phyloP scores from a whole-genome alignment of 2,888 invertebrate species.

The Zootermopsis nevadensis region DNA sequence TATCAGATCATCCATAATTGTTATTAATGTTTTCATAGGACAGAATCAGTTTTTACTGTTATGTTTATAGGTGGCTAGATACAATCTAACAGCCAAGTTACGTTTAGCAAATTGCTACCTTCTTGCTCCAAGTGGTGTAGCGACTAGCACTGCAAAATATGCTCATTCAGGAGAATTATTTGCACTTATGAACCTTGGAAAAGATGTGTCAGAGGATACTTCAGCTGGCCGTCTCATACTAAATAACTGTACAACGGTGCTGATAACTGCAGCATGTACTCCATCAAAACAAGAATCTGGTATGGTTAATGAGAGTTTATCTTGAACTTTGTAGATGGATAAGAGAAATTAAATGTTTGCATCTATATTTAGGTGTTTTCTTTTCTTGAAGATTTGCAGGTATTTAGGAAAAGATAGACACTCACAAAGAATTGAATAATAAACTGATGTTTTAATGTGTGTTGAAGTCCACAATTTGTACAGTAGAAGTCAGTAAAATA shows the following conservation, averaged over 20 bases:
- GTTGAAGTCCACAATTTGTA: too few relatives aligned
- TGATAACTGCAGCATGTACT: conserved; percentile 63
- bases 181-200: conserved; percentile 76
- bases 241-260: conserved; percentile 79
- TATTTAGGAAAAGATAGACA: too few relatives aligned
- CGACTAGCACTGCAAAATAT: conserved; percentile 79
- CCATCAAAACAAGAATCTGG: conserved; percentile 31
- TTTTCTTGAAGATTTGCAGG: too few relatives aligned
- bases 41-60: not conserved
- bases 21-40: not conserved
- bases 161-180: conserved; percentile 81
- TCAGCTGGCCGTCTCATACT: conserved; percentile 82
- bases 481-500: too few relatives aligned
- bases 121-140: conserved; percentile 74
- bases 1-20: too few relatives aligned
- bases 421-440: too few relatives aligned
- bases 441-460: too few relatives aligned
- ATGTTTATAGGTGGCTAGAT: conserved; percentile 68
- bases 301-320: not conserved
- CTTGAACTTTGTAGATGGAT: too few relatives aligned
- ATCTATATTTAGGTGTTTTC: too few relatives aligned
- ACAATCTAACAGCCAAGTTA: conserved; percentile 74
- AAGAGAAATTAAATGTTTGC: too few relatives aligned
- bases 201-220: conserved; percentile 84
- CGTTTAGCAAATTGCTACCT: conserved; percentile 75